Evolutionary conservation across 2,797 vertebrate species (phyloP).

Genomic region (Sardinella longiceps): DNA sequence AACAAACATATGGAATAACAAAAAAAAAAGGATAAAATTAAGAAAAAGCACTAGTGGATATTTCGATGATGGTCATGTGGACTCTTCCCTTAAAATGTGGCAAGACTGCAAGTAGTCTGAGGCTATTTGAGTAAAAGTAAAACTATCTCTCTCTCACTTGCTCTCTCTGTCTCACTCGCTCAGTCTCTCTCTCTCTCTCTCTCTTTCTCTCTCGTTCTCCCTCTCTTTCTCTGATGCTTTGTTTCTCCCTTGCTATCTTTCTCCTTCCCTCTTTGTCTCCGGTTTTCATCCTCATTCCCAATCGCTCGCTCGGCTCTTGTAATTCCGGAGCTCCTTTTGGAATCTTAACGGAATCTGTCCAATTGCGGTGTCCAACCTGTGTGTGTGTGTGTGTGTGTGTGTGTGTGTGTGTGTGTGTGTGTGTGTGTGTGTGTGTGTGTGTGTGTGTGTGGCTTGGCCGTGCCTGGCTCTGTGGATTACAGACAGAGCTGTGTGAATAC

Average conservation of each 20-base stretch:
- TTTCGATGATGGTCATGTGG: too few species aligned
- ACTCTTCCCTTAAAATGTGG: too few species aligned
- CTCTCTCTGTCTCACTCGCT: neutral
- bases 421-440: too few species aligned
- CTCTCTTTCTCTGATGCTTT: neutral
- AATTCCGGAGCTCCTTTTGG: neutral
- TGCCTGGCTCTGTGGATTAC: neutral
- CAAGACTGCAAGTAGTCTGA: too few species aligned
- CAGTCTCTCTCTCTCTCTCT: slow-evolving; percentile 30
- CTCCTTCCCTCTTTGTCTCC: neutral
- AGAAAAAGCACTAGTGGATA: too few species aligned
- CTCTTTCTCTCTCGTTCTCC: neutral
- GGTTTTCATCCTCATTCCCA: neutral
- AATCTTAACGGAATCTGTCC: neutral
- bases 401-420: too few species aligned
- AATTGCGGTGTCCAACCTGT: neutral
- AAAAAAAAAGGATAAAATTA: too few species aligned
- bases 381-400: too few species aligned
- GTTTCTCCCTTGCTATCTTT: neutral
- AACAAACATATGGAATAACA: too few species aligned
- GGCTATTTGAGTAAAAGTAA: too few species aligned
- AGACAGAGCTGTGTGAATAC: neutral
- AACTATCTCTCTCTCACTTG: slow-evolving; percentile 33
- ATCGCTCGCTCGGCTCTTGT: neutral
- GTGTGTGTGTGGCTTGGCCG: neutral